phyloP scores from a whole-genome alignment of 2,113 vertebrate genomes.

The Labeo rohita region DNA sequence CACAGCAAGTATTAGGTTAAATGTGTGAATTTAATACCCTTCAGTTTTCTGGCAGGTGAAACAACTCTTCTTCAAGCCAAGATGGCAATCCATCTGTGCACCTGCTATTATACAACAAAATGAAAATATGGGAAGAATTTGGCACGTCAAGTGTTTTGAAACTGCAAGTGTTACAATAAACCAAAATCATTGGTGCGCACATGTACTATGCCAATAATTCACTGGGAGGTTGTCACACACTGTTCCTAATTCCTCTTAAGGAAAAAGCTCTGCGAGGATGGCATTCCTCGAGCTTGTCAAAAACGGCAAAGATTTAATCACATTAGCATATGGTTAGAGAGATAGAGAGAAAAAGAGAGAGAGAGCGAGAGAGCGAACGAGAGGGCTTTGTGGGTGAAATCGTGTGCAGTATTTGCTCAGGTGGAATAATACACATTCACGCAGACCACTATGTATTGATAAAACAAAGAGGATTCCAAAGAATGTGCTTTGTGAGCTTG shows the following conservation, averaged over 20 bases:
- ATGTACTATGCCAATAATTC: constrained; percentile 55
- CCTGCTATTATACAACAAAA: constrained; percentile 76
- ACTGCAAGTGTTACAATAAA: constrained; percentile 67
- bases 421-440: constrained; percentile 87
- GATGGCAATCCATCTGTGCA: constrained; percentile 67
- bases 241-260: constrained; percentile 29
- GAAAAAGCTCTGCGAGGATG: constrained; percentile 61
- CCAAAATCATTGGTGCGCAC: constrained; percentile 57
- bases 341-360: constrained; percentile 36
- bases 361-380: constrained; percentile 42
- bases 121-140: constrained; percentile 82
- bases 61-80: constrained; percentile 57
- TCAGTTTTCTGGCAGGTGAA: constrained; percentile 62
- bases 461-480: constrained; percentile 88
- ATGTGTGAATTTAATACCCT: constrained; percentile 61
- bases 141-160: constrained; percentile 66
- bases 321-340: constrained; percentile 48
- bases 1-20: constrained; percentile 48
- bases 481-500: constrained; percentile 82
- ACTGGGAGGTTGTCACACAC: constrained; percentile 53
- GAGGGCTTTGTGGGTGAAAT: constrained; percentile 75
- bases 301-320: constrained; percentile 58
- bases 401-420: constrained; percentile 89
- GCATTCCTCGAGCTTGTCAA: constrained; percentile 65
- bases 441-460: constrained; percentile 77